Percentiles rank a stretch among this genome's conserved stretches.
Conservation (phyloP, 2,888 invertebrate genomes). For the Palloptera scutellata region DNA sequence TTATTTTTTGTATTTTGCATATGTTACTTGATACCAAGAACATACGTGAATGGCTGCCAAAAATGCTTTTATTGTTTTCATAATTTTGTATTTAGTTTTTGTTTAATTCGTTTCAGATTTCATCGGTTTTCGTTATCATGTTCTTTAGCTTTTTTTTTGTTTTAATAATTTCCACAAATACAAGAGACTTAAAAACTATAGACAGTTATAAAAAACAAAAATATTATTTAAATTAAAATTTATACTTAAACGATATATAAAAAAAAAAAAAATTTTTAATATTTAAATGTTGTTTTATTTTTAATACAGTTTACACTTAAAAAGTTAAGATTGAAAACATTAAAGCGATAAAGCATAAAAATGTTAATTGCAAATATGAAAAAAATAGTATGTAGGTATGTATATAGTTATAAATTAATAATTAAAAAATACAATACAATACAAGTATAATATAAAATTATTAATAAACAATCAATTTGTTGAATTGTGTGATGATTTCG, state of each 20-base stretch:
- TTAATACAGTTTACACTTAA: conserved; percentile 37
- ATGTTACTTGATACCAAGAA: conserved; percentile 39
- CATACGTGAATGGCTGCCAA: conserved; percentile 57
- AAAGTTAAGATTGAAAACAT: too few relatives aligned
- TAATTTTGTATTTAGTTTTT: neutral
- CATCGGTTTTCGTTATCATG: conserved; percentile 8
- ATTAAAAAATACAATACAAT: too few relatives aligned
- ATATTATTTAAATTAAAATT: too few relatives aligned
- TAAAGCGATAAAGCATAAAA: too few relatives aligned
- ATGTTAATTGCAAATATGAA: neutral
- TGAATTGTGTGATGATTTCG: conserved; percentile 3
- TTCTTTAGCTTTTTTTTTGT: conserved; percentile 14
- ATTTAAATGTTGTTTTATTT: conserved; percentile 29
- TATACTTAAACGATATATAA: too few relatives aligned
- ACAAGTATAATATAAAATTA: too few relatives aligned
- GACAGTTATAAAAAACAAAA: conserved; percentile 17
- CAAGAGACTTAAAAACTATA: conserved; percentile 32
- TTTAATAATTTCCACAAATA: conserved; percentile 24
- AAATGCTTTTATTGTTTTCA: conserved; percentile 41
- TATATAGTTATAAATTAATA: too few relatives aligned
- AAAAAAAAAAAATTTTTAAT: too few relatives aligned
- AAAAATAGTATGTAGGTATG: neutral
- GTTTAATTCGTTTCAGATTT: neutral
- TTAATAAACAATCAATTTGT: neutral
- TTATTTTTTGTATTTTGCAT: too few relatives aligned